Conservation (phyloP, 2,888 invertebrate genomes). For the Eutolmus rufibarbis region DNA sequence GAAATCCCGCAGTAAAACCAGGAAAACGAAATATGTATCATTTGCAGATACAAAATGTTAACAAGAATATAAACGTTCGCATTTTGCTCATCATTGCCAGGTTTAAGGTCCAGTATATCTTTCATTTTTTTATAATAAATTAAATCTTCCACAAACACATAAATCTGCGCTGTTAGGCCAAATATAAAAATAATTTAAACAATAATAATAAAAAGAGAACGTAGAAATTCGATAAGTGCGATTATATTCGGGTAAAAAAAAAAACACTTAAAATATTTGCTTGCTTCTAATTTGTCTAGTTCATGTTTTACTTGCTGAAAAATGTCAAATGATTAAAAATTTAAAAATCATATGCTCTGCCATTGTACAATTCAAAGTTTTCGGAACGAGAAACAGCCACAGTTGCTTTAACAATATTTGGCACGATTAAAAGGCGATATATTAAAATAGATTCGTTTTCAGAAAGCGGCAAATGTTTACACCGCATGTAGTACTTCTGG, state of each 20-base stretch:
- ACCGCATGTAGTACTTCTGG: constrained; percentile 29
- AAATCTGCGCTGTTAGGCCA: neutral
- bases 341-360: neutral
- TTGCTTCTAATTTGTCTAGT: neutral
- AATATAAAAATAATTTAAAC: neutral
- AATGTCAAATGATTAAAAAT: neutral
- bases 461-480: constrained; percentile 18
- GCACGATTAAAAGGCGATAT: constrained; percentile 43
- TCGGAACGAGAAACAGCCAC: neutral
- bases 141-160: neutral
- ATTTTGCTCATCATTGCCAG: neutral
- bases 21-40: constrained; percentile 1
- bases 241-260: neutral
- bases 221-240: neutral
- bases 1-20: constrained; percentile 32
- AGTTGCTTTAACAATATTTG: constrained; percentile 42
- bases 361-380: neutral
- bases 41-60: constrained; percentile 13
- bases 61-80: neutral
- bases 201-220: neutral
- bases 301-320: neutral
- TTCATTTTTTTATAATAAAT: neutral
- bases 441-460: constrained; percentile 44
- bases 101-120: neutral
- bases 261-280: neutral